Conservation (phyloP, 2,113 vertebrate genomes). For the Eptatretus burgeri region DNA sequence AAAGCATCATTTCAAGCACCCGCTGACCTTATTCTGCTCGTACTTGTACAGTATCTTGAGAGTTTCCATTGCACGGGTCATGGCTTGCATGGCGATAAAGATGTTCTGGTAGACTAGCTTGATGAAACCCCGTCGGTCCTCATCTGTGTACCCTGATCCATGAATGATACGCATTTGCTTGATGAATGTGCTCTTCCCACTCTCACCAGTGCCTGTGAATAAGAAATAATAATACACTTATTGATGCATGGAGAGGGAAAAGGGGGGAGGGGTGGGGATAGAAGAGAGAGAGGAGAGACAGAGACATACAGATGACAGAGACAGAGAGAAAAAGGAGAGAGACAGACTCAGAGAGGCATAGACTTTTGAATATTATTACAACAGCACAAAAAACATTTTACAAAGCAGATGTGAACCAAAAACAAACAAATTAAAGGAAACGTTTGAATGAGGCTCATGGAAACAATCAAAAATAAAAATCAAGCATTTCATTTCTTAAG, state of each 20-base stretch:
- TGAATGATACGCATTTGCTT: constrained; percentile 93
- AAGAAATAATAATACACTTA: constrained; percentile 9
- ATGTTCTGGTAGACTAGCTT: constrained; percentile 86
- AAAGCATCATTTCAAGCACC: too few species aligned
- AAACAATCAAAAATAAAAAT: too few species aligned
- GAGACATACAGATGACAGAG: too few species aligned
- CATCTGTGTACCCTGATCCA: constrained; percentile 70
- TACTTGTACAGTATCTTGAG: constrained; percentile 67
- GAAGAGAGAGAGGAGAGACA: too few species aligned
- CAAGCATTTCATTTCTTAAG: too few species aligned
- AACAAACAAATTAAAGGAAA: too few species aligned
- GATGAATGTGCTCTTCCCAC: constrained; percentile 45
- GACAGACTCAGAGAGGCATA: too few species aligned
- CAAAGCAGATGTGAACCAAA: too few species aligned
- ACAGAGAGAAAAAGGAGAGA: background rate
- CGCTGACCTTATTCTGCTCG: constrained; percentile 43
- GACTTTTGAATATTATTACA: too few species aligned
- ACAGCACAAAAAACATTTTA: too few species aligned
- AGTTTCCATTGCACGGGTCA: constrained; percentile 66
- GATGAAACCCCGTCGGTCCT: constrained; percentile 63
- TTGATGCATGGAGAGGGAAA: background rate
- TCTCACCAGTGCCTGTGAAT: constrained; percentile 36
- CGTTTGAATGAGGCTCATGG: too few species aligned
- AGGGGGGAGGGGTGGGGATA: too few species aligned
- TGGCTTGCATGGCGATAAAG: constrained; percentile 76